A percentile compares a stretch with the other conserved stretches of the same genome.
phyloP scores from a whole-genome alignment of 2,113 vertebrate genomes.

The Castor canadensis region DNA sequence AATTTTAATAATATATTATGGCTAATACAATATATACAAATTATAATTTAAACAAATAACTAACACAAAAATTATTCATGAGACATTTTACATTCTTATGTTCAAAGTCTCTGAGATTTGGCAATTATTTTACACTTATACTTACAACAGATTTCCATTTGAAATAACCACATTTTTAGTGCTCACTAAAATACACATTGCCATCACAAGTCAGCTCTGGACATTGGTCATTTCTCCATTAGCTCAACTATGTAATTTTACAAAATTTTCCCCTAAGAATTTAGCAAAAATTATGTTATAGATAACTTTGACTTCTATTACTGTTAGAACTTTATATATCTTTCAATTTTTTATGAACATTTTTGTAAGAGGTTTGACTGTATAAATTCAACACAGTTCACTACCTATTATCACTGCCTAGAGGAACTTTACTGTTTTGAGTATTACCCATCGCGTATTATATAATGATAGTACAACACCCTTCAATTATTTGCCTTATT shows the following conservation, averaged over 20 bases:
- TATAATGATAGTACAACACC: neutral
- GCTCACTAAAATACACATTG: neutral
- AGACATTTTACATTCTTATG: neutral
- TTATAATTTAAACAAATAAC: neutral
- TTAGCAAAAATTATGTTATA: neutral
- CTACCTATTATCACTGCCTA: neutral
- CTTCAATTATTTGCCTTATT: conserved; percentile 39
- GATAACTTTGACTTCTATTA: neutral
- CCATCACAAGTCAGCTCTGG: neutral
- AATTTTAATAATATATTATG: neutral
- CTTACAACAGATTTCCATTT: neutral
- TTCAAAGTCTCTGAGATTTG: neutral
- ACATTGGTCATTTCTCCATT: neutral
- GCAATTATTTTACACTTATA: neutral
- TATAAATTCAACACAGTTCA: neutral
- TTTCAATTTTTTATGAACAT: conserved; percentile 49
- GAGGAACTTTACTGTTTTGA: conserved; percentile 15
- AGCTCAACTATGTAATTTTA: neutral
- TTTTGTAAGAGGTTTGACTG: neutral
- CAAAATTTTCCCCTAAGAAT: neutral
- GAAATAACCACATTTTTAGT: neutral
- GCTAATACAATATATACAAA: neutral
- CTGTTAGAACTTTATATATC: neutral
- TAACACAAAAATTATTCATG: neutral
- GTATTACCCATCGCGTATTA: neutral